Evolutionary conservation across 2,888 invertebrate species (phyloP).

Genomic region (Odontothrips loti): DNA sequence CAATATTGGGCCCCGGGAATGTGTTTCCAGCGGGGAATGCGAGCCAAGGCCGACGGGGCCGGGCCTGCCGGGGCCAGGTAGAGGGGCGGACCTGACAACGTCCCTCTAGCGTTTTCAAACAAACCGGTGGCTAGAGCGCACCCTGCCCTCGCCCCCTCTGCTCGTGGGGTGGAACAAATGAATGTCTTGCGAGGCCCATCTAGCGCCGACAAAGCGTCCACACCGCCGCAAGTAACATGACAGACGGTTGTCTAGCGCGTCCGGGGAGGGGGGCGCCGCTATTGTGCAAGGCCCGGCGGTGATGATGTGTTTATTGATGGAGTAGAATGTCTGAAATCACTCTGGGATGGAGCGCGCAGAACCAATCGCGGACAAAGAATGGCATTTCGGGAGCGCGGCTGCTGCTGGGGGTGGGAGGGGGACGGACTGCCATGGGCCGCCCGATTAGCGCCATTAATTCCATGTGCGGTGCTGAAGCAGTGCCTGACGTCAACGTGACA

Average conservation of each 20-base stretch:
- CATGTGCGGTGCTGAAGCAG: not conserved
- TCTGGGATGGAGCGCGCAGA: conserved; percentile 5
- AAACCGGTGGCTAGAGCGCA: too few species aligned
- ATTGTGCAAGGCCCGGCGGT: not conserved
- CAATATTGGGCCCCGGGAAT: too few species aligned
- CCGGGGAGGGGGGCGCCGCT: not conserved
- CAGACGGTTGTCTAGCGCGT: not conserved
- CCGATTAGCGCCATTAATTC: conserved; percentile 8
- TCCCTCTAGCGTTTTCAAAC: too few species aligned
- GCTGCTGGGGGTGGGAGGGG: not conserved
- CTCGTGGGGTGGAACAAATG: too few species aligned
- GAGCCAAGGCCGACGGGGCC: too few species aligned
- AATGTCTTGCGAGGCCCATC: too few species aligned
- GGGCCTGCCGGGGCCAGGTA: too few species aligned
- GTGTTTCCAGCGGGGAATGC: too few species aligned
- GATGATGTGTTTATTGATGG: conserved; percentile 26
- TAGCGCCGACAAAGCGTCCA: too few species aligned
- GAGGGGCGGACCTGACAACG: too few species aligned
- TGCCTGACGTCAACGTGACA: not conserved
- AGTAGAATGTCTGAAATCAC: conserved; percentile 25
- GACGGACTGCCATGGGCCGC: not conserved
- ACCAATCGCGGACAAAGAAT: conserved; percentile 24
- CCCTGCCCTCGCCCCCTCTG: too few species aligned
- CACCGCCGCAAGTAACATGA: not conserved
- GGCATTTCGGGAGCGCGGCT: not conserved